These are phyloP conservation scores for Seison nebaliae DNA, from an alignment of 1,140 invertebrate species.

Conservation along the genomic window DNA sequence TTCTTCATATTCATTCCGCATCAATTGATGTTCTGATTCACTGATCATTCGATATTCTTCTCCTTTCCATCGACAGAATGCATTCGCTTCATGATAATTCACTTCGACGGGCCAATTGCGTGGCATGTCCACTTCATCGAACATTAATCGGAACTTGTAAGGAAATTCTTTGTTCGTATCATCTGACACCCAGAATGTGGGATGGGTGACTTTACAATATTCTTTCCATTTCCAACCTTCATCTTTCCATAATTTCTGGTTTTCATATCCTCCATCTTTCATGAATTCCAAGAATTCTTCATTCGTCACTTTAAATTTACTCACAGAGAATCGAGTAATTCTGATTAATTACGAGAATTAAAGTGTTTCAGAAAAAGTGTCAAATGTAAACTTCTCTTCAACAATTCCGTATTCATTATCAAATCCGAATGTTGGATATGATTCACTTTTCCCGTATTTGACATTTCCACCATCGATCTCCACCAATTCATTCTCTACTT, in stretches of 20 bases:
- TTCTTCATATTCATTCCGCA: constrained; percentile 18
- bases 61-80: constrained; percentile 24
- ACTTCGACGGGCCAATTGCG: constrained; percentile 25
- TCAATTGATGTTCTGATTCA: constrained; percentile 22
- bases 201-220: constrained; percentile 20
- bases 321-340: constrained; percentile 22
- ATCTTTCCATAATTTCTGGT: constrained; percentile 19
- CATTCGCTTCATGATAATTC: constrained; percentile 27
- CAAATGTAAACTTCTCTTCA: constrained; percentile 16
- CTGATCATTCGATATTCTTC: constrained; percentile 18
- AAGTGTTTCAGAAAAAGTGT: background rate
- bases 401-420: constrained; percentile 26
- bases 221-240: constrained; percentile 24
- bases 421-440: constrained; percentile 27
- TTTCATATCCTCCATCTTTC: constrained; percentile 20
- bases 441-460: constrained; percentile 20
- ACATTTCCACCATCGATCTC: constrained; percentile 16
- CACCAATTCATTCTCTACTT: constrained; percentile 17
- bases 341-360: constrained; percentile 13
- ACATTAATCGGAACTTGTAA: constrained; percentile 20
- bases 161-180: background rate
- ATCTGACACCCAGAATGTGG: constrained; percentile 23
- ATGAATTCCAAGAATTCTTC: constrained; percentile 24
- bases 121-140: constrained; percentile 23
- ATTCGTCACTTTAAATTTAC: constrained; percentile 23